Evolutionary conservation across 2,797 vertebrate species (phyloP), one percentile per base, ranked within the genome.

Genomic region (Mallotus villosus): DNA sequence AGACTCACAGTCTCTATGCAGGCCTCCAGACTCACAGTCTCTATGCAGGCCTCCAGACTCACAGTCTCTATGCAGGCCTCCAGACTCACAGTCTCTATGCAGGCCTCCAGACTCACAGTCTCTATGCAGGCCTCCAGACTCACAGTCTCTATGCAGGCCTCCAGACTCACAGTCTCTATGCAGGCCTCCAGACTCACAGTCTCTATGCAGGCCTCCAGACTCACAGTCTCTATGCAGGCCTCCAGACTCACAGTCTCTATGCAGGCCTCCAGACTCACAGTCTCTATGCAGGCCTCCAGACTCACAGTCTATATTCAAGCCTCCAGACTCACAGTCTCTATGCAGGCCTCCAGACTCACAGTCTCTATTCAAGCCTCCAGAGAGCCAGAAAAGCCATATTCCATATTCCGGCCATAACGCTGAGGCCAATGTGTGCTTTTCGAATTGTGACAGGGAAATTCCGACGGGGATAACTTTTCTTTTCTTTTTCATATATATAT

Each of bases 371-470:
- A 58, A n/a, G 71, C 19, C 32, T 53, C 19, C 17, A 24, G n/a
- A 71, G 49, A 37, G 21, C 27, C 49, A 60, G 68, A 68, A 55
- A 29, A 34, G 11, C 34, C n/a, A 41, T 32, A 49, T 41, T 41
- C 37, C 59, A 16, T 24, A 46, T 60, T 61, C 66, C n/a, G 6
- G 32, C 34, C n/a, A 22, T n/a, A 17, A 53, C 16, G 51, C 51
- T 5, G 37, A 55, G 51, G 4, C 51, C 3, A 19, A 55, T 19
- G 34, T 60, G 68, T 16, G 59, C 59, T 61, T 37, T 55, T 70
- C 53, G 74, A 84, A 77, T 77, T 63, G 75, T 81, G 83, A 77
- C 75, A 79, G 68, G 32, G 74, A 67, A 49, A 82, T 67, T 80
- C 86, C 78, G 57, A 41, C 2, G 55, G 68, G 68, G 69, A 17